Conservation (phyloP, 1,140 invertebrate species). For the Uloborus diversus region DNA sequence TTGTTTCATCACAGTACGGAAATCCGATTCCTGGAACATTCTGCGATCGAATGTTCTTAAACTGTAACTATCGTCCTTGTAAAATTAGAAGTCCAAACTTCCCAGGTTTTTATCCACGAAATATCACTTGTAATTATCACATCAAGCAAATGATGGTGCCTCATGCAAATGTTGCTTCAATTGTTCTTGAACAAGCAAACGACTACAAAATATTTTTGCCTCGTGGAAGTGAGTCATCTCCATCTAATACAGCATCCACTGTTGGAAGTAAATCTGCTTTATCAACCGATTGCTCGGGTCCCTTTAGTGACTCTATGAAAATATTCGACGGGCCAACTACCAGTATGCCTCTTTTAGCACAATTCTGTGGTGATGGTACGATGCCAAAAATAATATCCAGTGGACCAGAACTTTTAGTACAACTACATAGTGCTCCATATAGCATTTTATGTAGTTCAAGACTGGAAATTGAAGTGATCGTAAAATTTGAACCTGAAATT, state of each 20-base stretch:
- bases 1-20: slow-evolving; percentile 23
- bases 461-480: slow-evolving; percentile 84
- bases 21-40: slow-evolving; percentile 40
- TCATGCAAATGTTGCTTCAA: slow-evolving; percentile 39
- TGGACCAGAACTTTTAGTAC: slow-evolving; percentile 84
- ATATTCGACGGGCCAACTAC: slow-evolving; percentile 87
- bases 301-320: slow-evolving; percentile 74
- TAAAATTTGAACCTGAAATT: slow-evolving; percentile 70
- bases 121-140: slow-evolving; percentile 57
- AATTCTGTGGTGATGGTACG: slow-evolving; percentile 86
- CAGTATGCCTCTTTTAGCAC: slow-evolving; percentile 83
- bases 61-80: slow-evolving; percentile 52
- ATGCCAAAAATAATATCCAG: slow-evolving; percentile 83
- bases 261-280: slow-evolving; percentile 33
- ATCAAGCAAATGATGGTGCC: slow-evolving; percentile 48
- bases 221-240: slow-evolving; percentile 5
- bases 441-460: slow-evolving; percentile 79
- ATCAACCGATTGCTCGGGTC: slow-evolving; percentile 80
- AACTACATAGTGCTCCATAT: slow-evolving; percentile 87
- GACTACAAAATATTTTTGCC: slow-evolving; percentile 59
- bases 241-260: background rate
- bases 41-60: slow-evolving; percentile 57
- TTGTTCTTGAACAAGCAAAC: slow-evolving; percentile 53
- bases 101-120: slow-evolving; percentile 58
- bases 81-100: slow-evolving; percentile 57